Evolutionary conservation across 2,888 invertebrate species (phyloP).

Genomic region (Hirtodrosophila alboralis): DNA sequence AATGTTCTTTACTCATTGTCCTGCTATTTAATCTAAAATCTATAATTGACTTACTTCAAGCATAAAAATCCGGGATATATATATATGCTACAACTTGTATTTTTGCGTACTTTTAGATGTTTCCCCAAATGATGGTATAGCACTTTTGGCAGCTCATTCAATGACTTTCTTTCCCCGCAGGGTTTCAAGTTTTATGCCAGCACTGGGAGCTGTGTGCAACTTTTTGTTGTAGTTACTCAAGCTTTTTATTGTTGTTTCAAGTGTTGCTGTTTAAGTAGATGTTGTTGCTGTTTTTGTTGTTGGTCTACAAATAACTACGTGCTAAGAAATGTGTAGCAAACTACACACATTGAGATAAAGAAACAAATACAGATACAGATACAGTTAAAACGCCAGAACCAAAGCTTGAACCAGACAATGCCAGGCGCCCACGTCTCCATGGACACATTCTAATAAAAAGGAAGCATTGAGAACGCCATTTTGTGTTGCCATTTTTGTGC

Average conservation of each 20-base stretch:
- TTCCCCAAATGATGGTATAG: constrained; percentile 38
- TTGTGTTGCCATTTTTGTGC: constrained; percentile 62
- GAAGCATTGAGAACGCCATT: constrained; percentile 68
- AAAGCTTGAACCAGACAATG: constrained; percentile 61
- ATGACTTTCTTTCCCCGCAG: constrained; percentile 47
- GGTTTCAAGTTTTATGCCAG: constrained; percentile 54
- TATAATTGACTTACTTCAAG: no score
- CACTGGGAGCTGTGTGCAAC: constrained; percentile 26
- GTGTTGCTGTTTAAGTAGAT: constrained; percentile 36
- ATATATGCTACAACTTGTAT: no score
- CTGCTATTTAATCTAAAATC: no score
- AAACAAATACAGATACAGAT: constrained; percentile 19
- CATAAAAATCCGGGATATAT: no score
- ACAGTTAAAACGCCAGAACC: constrained; percentile 14
- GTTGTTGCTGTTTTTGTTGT: constrained; percentile 23
- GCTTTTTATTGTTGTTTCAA: constrained; percentile 78
- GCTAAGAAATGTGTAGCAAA: constrained; percentile 78
- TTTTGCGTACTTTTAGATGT: constrained; percentile 18
- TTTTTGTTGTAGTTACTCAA: constrained; percentile 53
- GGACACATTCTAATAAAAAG: constrained; percentile 79
- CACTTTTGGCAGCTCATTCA: constrained; percentile 28
- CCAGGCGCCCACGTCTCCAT: constrained; percentile 70
- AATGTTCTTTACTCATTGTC: no score
- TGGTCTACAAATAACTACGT: constrained; percentile 71
- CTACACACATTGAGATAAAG: constrained; percentile 51